A percentile compares a stretch with the other conserved stretches of the same genome.
These are phyloP conservation scores for Eumeta japonica DNA, from an alignment of 1,140 invertebrate species.

Conservation along the genomic window DNA sequence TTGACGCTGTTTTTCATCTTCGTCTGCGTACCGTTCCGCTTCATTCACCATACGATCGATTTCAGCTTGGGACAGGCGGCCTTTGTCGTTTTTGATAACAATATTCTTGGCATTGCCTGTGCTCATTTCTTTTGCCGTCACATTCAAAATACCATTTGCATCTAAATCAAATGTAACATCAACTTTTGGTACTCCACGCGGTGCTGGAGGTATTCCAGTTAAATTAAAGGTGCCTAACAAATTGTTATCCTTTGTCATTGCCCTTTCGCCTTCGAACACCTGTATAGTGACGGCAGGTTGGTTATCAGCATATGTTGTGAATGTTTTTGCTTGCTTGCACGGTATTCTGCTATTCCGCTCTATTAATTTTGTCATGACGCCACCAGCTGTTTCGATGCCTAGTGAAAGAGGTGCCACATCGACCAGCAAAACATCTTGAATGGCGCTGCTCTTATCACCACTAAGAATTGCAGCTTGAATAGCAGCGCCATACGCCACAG, in stretches of 20 bases:
- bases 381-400: conserved; percentile 62
- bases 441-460: conserved; percentile 58
- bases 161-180: conserved; percentile 69
- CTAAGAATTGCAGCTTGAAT: conserved; percentile 51
- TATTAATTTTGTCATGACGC: conserved; percentile 65
- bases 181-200: conserved; percentile 76
- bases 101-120: conserved; percentile 77
- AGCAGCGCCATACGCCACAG: conserved; percentile 54
- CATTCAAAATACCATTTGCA: conserved; percentile 73
- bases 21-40: conserved; percentile 69
- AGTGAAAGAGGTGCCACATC: conserved; percentile 60
- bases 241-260: conserved; percentile 79
- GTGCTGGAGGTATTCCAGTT: conserved; percentile 79
- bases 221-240: conserved; percentile 75
- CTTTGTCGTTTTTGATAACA: conserved; percentile 92
- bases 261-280: conserved; percentile 69
- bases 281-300: conserved; percentile 69
- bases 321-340: conserved; percentile 63
- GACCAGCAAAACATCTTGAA: conserved; percentile 56
- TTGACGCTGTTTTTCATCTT: conserved; percentile 66
- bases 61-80: conserved; percentile 82
- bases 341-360: conserved; percentile 62
- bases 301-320: conserved; percentile 69
- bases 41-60: conserved; percentile 87
- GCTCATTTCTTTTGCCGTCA: conserved; percentile 61